Conservation (phyloP, 2,888 invertebrate genomes). For the Andrena chrysosceles region DNA sequence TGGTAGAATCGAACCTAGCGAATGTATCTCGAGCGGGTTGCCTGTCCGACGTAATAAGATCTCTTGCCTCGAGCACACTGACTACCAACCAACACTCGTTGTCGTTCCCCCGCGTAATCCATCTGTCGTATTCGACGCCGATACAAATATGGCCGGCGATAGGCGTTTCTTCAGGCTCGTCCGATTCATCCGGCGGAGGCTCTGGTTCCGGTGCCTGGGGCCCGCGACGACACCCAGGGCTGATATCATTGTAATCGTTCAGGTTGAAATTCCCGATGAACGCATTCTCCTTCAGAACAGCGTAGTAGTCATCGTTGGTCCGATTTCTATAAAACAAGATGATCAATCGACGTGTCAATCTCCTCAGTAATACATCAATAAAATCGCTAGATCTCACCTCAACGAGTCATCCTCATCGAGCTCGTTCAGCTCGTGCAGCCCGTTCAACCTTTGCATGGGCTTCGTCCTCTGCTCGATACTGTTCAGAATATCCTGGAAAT, state of each 20-base stretch:
- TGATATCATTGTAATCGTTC: constrained; percentile 71
- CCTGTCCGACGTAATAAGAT: constrained; percentile 88
- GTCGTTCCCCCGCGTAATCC: constrained; percentile 86
- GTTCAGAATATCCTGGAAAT: constrained; percentile 81
- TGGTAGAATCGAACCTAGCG: constrained; percentile 85
- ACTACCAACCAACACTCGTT: constrained; percentile 88
- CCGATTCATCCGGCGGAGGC: constrained; percentile 80
- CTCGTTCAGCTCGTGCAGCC: constrained; percentile 79
- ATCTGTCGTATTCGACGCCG: constrained; percentile 92
- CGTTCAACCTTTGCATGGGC: constrained; percentile 82
- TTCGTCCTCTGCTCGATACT: constrained; percentile 82
- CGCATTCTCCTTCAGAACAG: constrained; percentile 79
- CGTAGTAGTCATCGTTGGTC: constrained; percentile 79
- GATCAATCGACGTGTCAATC: not conserved
- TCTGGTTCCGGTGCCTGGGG: constrained; percentile 80
- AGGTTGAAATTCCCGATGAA: constrained; percentile 65
- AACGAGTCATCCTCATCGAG: constrained; percentile 72
- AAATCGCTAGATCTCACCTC: constrained; percentile 65
- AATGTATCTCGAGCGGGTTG: constrained; percentile 90
- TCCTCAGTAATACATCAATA: not conserved
- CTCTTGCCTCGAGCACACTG: constrained; percentile 91
- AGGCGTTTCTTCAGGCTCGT: constrained; percentile 90
- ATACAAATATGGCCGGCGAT: constrained; percentile 91
- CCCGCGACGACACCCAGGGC: constrained; percentile 74
- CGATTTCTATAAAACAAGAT: constrained; percentile 67